These are phyloP conservation scores for Heliconius congener DNA, from an alignment of 1,140 invertebrate genomes.

Conservation along the genomic window DNA sequence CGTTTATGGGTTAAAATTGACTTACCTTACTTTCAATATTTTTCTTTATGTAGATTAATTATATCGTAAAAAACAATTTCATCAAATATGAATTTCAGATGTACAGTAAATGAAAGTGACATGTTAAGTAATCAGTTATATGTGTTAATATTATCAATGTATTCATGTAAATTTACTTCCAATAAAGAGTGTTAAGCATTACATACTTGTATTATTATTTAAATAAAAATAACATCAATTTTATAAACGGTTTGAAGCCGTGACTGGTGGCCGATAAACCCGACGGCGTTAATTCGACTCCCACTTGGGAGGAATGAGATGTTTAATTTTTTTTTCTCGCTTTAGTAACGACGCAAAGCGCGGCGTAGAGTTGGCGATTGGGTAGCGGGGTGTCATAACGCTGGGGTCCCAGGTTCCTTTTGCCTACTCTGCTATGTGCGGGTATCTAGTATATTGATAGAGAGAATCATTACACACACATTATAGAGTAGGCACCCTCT, in stretches of 20 bases:
- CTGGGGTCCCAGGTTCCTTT: too few species aligned
- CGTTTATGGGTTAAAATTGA: not conserved
- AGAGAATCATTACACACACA: too few species aligned
- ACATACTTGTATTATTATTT: conserved; percentile 11
- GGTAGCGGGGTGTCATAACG: too few species aligned
- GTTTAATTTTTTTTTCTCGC: too few species aligned
- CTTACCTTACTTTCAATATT: not conserved
- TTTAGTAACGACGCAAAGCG: too few species aligned
- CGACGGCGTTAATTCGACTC: too few species aligned
- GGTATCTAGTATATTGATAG: too few species aligned
- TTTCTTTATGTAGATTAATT: not conserved
- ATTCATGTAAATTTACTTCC: conserved; percentile 38
- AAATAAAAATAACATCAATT: not conserved
- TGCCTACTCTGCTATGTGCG: too few species aligned
- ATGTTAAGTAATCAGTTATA: conserved; percentile 1
- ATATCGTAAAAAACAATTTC: not conserved
- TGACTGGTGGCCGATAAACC: too few species aligned
- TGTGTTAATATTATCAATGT: conserved; percentile 25
- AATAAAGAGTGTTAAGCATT: conserved; percentile 55
- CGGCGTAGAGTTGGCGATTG: too few species aligned
- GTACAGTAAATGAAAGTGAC: not conserved
- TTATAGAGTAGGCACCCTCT: too few species aligned
- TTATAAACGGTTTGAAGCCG: not conserved
- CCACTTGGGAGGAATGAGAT: too few species aligned
- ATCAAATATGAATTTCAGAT: not conserved